A percentile compares a stretch with the other conserved stretches of the same genome.
phyloP scores from a whole-genome alignment of 1,140 invertebrate genomes.

The Myzus persicae region DNA sequence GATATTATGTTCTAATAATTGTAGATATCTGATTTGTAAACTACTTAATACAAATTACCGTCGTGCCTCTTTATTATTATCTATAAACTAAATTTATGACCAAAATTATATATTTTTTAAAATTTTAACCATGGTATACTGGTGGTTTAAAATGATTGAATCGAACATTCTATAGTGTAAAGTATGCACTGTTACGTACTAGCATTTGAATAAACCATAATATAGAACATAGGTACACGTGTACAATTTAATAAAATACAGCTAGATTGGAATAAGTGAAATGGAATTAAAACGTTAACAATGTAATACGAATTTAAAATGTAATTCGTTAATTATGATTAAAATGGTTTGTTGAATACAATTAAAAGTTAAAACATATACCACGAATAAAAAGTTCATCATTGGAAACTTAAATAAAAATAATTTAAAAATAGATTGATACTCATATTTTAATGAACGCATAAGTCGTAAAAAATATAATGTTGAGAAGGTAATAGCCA shows the following conservation, averaged over 20 bases:
- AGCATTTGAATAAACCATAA: background rate
- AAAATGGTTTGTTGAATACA: background rate
- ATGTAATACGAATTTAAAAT: background rate
- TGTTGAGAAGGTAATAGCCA: too few relatives aligned
- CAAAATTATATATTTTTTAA: background rate
- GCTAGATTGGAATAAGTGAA: background rate
- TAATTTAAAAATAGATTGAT: background rate
- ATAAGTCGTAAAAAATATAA: background rate
- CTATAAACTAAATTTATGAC: background rate
- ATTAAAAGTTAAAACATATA: constrained; percentile 7
- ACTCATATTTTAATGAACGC: background rate
- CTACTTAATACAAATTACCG: background rate
- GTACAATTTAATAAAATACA: background rate
- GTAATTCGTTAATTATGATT: background rate
- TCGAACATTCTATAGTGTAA: background rate
- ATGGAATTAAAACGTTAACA: background rate
- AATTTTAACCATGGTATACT: background rate
- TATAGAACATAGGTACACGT: background rate
- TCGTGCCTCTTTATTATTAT: background rate
- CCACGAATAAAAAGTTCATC: background rate
- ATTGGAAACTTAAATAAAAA: background rate
- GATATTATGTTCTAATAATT: background rate
- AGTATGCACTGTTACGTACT: too few relatives aligned
- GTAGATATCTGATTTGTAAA: background rate
- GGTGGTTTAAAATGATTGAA: background rate